Evolutionary conservation across 2,113 vertebrate species (phyloP).

Genomic region (Columba livia): DNA sequence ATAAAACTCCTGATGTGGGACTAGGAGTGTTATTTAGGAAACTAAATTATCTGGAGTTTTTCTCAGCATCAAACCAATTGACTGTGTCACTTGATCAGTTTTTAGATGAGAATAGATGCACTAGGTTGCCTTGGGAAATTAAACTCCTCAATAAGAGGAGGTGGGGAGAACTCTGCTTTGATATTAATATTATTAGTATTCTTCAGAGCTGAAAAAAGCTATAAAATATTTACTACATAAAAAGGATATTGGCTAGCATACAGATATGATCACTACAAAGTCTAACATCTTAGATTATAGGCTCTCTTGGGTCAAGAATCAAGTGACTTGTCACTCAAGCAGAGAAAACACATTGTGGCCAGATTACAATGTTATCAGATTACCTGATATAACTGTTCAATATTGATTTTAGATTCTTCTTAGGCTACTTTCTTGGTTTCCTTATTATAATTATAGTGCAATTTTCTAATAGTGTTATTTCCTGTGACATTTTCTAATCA

Average conservation of each 20-base stretch:
- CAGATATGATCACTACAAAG: neutral
- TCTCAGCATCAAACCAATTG: neutral
- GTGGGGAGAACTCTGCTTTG: neutral
- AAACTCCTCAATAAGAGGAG: neutral
- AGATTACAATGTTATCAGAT: constrained; percentile 1
- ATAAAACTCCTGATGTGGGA: constrained; percentile 1
- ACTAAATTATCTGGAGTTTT: constrained; percentile 2
- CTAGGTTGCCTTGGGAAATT: constrained; percentile 7
- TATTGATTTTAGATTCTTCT: constrained; percentile 42
- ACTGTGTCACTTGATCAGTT: neutral
- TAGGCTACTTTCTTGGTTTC: neutral
- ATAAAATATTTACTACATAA: neutral
- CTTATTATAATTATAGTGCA: constrained; percentile 1
- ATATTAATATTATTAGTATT: neutral
- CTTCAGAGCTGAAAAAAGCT: neutral
- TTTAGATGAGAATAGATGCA: neutral
- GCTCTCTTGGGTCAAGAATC: neutral
- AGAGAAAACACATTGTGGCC: neutral
- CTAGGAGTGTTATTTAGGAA: neutral
- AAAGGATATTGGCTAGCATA: neutral
- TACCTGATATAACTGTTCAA: constrained; percentile 10
- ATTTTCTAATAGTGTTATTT: constrained; percentile 26
- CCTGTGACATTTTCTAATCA: constrained; percentile 13
- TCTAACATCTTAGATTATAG: neutral
- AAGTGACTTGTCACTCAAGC: neutral